Evolutionary conservation across 64 coral and sea anemone species (phyloP).

Genomic region (Montipora foliosa): DNA sequence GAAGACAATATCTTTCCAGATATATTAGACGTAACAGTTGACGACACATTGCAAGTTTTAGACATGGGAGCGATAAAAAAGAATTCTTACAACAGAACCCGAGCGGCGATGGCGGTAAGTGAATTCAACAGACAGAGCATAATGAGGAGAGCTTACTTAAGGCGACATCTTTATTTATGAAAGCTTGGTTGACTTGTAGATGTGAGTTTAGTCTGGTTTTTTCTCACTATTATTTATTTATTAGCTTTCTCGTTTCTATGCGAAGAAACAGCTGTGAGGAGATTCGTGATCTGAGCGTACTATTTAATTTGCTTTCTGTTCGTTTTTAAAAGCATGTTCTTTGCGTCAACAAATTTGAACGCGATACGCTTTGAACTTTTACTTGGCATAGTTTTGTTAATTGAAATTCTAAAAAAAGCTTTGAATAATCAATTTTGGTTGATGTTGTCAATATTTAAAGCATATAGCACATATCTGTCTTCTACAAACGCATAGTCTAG

Average conservation of each 20-base stretch:
- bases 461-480: neutral
- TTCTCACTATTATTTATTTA: conserved; percentile 34
- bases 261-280: conserved; percentile 13
- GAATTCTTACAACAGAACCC: conserved; percentile 43
- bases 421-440: no score
- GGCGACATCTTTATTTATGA: neutral
- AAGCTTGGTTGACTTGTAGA: conserved; percentile 5
- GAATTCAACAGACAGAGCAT: neutral
- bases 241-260: conserved; percentile 12
- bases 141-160: neutral
- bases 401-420: no score
- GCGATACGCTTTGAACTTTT: no score
- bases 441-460: neutral
- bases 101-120: conserved; percentile 64
- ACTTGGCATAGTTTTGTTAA: no score
- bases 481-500: neutral
- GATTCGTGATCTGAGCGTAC: neutral
- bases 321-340: neutral
- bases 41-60: conserved; percentile 41
- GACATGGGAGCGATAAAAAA: conserved; percentile 72
- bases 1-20: conserved; percentile 46
- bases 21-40: conserved; percentile 39
- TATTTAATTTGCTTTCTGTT: neutral
- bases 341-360: neutral
- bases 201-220: conserved; percentile 29